Evolutionary conservation across 2,888 invertebrate species (phyloP).

Genomic region (Lasius platythorax): DNA sequence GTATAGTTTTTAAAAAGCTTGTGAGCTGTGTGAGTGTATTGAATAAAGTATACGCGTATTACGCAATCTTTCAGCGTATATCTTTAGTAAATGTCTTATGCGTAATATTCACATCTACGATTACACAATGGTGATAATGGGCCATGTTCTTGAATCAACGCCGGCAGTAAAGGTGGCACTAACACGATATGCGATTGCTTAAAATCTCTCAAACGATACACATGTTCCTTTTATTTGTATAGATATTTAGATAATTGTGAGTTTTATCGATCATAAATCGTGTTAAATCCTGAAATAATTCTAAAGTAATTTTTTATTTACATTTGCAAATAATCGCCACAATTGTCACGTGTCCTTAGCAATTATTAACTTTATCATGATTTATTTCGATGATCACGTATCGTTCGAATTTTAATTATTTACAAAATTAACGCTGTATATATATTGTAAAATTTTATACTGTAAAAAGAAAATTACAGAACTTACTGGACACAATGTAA

Average conservation of each 20-base stretch:
- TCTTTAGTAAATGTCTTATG: slow-evolving; percentile 29
- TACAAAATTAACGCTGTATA: neutral
- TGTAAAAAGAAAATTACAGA: neutral
- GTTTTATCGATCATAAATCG: slow-evolving; percentile 13
- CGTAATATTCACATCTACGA: slow-evolving; percentile 21
- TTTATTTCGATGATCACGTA: neutral
- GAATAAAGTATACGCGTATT: slow-evolving; percentile 33
- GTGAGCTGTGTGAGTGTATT: slow-evolving; percentile 1
- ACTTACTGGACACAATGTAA: neutral
- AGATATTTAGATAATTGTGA: neutral
- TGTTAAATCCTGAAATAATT: neutral
- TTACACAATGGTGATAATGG: slow-evolving; percentile 37
- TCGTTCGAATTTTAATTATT: neutral
- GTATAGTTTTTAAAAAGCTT: neutral
- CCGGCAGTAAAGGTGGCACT: neutral
- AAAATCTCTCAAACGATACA: neutral
- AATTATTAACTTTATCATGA: neutral
- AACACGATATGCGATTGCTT: neutral
- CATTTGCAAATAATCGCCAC: neutral
- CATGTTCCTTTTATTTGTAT: neutral
- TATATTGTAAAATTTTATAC: neutral
- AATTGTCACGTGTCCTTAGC: neutral
- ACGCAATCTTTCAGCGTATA: slow-evolving; percentile 38
- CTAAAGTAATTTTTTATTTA: neutral
- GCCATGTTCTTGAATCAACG: slow-evolving; percentile 18